Evolutionary conservation across 2,113 vertebrate species (phyloP), one percentile per base, ranked within the genome.

Genomic region (Corynorhinus townsendii): DNA sequence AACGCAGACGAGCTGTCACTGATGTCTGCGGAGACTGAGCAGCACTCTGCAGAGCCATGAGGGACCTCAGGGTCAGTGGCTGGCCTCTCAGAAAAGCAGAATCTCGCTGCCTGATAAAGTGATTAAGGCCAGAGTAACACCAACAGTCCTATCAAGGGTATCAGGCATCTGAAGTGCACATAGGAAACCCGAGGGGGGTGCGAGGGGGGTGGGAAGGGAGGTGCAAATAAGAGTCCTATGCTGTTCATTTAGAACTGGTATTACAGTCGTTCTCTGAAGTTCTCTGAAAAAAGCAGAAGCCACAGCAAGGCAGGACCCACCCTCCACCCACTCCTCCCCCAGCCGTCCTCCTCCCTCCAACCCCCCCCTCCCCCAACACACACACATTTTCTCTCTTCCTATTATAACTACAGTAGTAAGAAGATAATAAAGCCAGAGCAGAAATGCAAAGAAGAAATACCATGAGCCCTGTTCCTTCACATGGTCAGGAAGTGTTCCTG

Each of bases 1-100:
- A 97, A 95, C 30, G 43, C 94, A 96, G 97, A 92, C 0, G 6
- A 40, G 79, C 92, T 96, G 90, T 97, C 95, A 89, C 64, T 11
- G 66, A 64, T 8, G 80, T 68, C 94, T 47, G 1, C 1, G 64
- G 40, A 89, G 86, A 49, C 71, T 0, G 5, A 52, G 43, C 64
- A 38, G 71, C 45, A 4, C n/a, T 19, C 11, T n/a, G 79, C 91
- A 85, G 40, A 90, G 16, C 88, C 17, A 0, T 3, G 35, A 30
- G 28, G 71, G 40, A 72, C 90, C 77, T 77, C 35, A 4, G 64
- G 80, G 12, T 91, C 49, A 64, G 76, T 9, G 45, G 77, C 43
- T 69, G 6, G 1, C 43, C 49, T 72, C 92, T 90, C 19, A 40
- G 38, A 86, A 93, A 88, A 96, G 66, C 40, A 89, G 62, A 54